These are phyloP conservation scores for Acanthopagrus latus DNA, from an alignment of 2,797 vertebrate genomes.

Conservation along the genomic window DNA sequence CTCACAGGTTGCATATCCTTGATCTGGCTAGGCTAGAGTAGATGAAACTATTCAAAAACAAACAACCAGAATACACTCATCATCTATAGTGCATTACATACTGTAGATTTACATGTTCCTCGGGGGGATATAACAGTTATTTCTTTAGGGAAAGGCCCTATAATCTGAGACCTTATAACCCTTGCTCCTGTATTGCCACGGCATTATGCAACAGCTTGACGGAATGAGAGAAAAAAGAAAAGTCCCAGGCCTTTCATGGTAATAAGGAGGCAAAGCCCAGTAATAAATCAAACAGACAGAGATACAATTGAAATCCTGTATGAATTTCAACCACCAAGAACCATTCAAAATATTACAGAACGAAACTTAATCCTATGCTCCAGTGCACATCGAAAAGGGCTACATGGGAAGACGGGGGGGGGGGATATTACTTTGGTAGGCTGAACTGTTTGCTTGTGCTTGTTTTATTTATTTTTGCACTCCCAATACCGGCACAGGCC, in stretches of 20 bases:
- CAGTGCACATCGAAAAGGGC: conserved; percentile 58
- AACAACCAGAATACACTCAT: conserved; percentile 9
- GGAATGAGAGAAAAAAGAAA: conserved; percentile 30
- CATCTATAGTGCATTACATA: conserved; percentile 21
- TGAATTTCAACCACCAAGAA: conserved; percentile 72
- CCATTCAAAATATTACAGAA: conserved; percentile 78
- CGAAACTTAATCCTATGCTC: conserved; percentile 77
- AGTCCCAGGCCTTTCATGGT: conserved; percentile 70
- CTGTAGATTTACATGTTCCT: conserved; percentile 31
- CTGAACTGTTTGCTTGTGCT: conserved; percentile 44
- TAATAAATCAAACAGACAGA: conserved; percentile 84
- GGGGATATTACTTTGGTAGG: conserved; percentile 66
- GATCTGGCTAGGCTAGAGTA: conserved; percentile 7
- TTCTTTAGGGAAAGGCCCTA: conserved; percentile 39
- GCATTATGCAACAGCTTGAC: conserved; percentile 60
- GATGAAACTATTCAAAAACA: background rate
- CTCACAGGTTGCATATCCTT: conserved; percentile 15
- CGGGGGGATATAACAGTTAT: conserved; percentile 37
- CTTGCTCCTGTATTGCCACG: conserved; percentile 43
- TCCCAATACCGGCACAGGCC: conserved; percentile 31
- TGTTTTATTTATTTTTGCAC: conserved; percentile 69
- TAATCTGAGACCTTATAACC: conserved; percentile 41
- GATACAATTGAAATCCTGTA: conserved; percentile 81
- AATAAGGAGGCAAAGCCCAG: conserved; percentile 70
- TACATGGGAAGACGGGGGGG: conserved; percentile 52